A percentile compares a stretch with the other conserved stretches of the same genome.
Evolutionary conservation across 2,888 invertebrate genomes (phyloP).

Genomic region (Urechis unicinctus): DNA sequence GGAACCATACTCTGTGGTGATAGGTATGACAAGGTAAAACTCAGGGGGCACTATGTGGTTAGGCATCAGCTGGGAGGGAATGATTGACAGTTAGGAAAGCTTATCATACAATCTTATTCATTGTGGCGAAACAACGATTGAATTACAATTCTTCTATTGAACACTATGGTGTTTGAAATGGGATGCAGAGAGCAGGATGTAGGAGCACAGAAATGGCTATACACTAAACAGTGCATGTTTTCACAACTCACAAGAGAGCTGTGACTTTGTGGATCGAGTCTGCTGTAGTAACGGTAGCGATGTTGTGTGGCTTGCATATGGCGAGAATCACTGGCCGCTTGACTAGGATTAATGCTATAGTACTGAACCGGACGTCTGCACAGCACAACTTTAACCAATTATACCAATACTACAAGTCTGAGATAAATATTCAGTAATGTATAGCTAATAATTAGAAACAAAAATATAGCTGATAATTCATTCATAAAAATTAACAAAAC

Average conservation of each 20-base stretch:
- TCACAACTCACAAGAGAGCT: conserved; percentile 16
- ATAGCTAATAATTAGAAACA: no score
- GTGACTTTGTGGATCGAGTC: conserved; percentile 33
- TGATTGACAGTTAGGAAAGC: conserved; percentile 1
- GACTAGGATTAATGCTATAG: conserved; percentile 21
- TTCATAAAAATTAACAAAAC: not conserved
- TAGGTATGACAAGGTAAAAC: conserved; percentile 29
- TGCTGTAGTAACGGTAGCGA: conserved; percentile 44
- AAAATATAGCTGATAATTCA: not conserved
- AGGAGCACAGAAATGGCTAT: no score
- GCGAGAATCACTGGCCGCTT: not conserved
- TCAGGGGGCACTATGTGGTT: conserved; percentile 42
- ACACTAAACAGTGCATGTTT: no score
- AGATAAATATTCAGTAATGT: not conserved
- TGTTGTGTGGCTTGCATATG: conserved; percentile 23
- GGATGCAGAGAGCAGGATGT: no score
- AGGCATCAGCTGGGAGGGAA: conserved; percentile 37
- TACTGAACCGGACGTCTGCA: conserved; percentile 28
- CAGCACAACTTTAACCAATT: no score
- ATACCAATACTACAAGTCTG: no score
- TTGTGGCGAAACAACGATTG: no score
- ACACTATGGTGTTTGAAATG: no score
- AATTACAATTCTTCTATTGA: no score
- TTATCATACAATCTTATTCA: not conserved
- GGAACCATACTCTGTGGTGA: conserved; percentile 25